These are phyloP conservation scores for Babyrousa celebensis DNA, from an alignment of 2,797 vertebrate genomes.

Conservation along the genomic window DNA sequence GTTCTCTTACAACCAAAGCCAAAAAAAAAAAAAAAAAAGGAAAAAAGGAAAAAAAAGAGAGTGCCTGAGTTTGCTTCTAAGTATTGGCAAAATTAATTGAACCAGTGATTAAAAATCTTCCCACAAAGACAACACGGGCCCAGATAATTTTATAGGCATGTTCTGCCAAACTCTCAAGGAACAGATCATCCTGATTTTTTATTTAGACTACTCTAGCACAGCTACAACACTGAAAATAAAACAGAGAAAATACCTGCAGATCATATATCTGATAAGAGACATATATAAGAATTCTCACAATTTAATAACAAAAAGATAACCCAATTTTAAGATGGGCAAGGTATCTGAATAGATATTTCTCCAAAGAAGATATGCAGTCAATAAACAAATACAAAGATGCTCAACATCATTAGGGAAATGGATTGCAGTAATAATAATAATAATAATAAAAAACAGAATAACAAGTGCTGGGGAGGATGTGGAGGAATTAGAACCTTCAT, in stretches of 20 bases:
- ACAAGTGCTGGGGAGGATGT: not conserved
- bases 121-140: not conserved
- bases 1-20: not conserved
- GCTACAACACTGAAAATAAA: not conserved
- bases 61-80: not conserved
- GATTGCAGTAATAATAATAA: not conserved
- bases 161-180: not conserved
- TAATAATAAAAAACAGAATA: not conserved
- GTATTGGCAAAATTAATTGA: not conserved
- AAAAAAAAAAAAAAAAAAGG: not conserved
- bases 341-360: not conserved
- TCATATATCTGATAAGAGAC: not conserved
- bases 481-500: not conserved
- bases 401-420: not conserved
- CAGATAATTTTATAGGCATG: not conserved
- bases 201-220: too few species aligned
- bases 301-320: not conserved
- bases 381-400: not conserved
- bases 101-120: not conserved
- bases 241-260: not conserved
- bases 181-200: too few species aligned
- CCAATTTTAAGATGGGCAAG: not conserved
- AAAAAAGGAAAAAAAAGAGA: not conserved
- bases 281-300: not conserved
- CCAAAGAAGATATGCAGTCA: not conserved